Base-by-base conservation (phyloP, 2,113 vertebrate species). In the Paraplagusia blochii region DNA sequence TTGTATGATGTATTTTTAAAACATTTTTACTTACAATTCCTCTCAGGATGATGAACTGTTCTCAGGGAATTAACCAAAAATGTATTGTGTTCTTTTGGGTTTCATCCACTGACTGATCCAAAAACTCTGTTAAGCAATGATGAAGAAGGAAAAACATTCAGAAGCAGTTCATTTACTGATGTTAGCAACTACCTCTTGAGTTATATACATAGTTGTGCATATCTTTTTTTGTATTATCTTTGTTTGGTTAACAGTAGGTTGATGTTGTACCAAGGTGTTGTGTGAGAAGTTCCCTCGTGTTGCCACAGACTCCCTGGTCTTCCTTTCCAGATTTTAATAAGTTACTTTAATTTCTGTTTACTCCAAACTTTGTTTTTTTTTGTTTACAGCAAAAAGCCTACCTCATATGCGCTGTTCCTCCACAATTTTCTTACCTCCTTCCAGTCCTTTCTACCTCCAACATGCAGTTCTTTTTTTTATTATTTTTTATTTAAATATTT, bases 11-110 rank as follows among this genome's bases (percentile, higher is more conserved):
- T 85, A 74, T 87, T 84, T 82, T 80, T 83, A 6, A 29, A 29
- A 82, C 69, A 85, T 82, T 86, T 88, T 80, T 88, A 90, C 83
- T 76, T 85, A 85, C 77, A 93, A 90, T 91, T 91, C 91, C 90
- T 88, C 96, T 98, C 96, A 98, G 96, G 97, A 97, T 92, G 93
- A 95, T 93, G 82, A 95, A 93, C 91, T 95, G 92, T 93, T 93
- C 97, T 98, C 97, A 98, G 96, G 95, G 95, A 99, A 95, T 92
- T 91, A 92, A 94, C 92, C 92, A 92, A 84, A 92, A 85, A 91
- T 92, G 83, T 88, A 86, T 88, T 79, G 87, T 92, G 90, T 93
- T 92, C 87, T 93, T 94, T 93, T 89, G 86, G 89, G 84, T 89
- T 79, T 88, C 84, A 86, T 88, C 87, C 81, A 83, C 77, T 81